Base-by-base conservation (phyloP, 2,113 vertebrate species). In the Sterrhoptilus dennistouni region DNA sequence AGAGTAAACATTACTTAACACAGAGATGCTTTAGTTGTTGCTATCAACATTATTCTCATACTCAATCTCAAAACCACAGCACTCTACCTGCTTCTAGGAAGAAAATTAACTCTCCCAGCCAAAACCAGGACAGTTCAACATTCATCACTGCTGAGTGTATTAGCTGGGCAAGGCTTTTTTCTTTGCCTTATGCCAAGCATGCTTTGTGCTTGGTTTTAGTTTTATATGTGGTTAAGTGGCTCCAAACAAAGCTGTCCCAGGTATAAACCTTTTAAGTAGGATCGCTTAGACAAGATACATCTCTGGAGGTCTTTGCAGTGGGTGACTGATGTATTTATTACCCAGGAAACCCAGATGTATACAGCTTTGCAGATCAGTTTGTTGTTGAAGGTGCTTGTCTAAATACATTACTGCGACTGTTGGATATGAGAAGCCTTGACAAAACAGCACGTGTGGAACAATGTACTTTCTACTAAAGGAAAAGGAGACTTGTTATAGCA, bases 101-200 rank as follows among this genome's bases (percentile, higher is more conserved):
- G 22, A 86, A 81, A 68, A 75, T n/a, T 18, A 78, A 29, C 31
- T 49, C 12, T n/a, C 15, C 6, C 54, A 68, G 40, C 22, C 0
- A 1, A 80, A 74, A 49, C 22, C 11, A 49, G 19, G 11, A 33
- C 11, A 49, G 18, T 42, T 91, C 54, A 36, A 9, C 2, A 0
- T 52, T 33, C 22, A 52, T 50, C 22, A 5, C 35, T 83, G 29
- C 20, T 33, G 56, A 56, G 12, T 61, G 3, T 25, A 38, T 84
- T 82, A 38, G 29, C 71, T 80, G 65, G 31, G 16, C n/a, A 45
- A 49, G 47, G 28, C 28, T 45, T 33, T 77, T 77, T 70, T 66
- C 52, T 81, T 24, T 18, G 4, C 38, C n/a, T 66, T 57, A 8
- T 28, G 23, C 57, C 0, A 2, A 65, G 14, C 2, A 0, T 9